phyloP scores from a whole-genome alignment of 2,113 vertebrate genomes.

The Psittacula cyanocephala region DNA sequence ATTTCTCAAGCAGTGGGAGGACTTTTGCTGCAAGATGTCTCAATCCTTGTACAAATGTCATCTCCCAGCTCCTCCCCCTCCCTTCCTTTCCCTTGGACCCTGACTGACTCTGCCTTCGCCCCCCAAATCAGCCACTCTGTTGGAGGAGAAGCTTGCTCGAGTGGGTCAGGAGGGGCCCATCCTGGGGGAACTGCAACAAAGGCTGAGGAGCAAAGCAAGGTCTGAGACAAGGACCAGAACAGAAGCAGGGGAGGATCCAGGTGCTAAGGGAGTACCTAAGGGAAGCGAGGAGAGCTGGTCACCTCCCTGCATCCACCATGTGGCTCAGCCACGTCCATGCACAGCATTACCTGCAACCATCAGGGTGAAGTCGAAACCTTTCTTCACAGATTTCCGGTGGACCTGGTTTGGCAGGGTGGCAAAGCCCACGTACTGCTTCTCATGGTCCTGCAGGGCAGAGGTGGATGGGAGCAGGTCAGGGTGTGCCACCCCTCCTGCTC shows the following conservation, averaged over 20 bases:
- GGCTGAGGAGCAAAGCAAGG: not conserved
- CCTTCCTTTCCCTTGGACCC: not conserved
- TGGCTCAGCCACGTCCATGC: not conserved
- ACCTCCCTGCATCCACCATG: accelerated
- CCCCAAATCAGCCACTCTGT: not conserved
- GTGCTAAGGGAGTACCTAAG: accelerated
- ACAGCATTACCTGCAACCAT: slow-evolving; percentile 92
- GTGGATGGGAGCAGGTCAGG: slow-evolving; percentile 27
- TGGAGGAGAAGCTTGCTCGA: accelerated
- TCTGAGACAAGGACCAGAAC: not conserved
- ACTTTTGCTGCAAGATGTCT: not conserved
- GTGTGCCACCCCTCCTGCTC: not conserved
- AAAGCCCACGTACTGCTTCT: slow-evolving; percentile 98
- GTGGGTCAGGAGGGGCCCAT: not conserved
- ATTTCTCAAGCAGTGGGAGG: not conserved
- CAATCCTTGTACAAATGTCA: not conserved
- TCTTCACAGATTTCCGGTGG: slow-evolving; percentile 98
- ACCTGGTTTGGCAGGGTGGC: slow-evolving; percentile 97
- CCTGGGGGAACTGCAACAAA: not conserved
- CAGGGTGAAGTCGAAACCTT: slow-evolving; percentile 97
- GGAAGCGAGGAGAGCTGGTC: not conserved
- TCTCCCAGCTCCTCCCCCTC: not conserved
- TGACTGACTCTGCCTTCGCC: not conserved
- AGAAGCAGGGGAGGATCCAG: not conserved
- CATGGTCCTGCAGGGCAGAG: slow-evolving; percentile 76